Base-by-base conservation (phyloP, 1,140 invertebrate genomes). In the Brachionus asplanchnoidis region DNA sequence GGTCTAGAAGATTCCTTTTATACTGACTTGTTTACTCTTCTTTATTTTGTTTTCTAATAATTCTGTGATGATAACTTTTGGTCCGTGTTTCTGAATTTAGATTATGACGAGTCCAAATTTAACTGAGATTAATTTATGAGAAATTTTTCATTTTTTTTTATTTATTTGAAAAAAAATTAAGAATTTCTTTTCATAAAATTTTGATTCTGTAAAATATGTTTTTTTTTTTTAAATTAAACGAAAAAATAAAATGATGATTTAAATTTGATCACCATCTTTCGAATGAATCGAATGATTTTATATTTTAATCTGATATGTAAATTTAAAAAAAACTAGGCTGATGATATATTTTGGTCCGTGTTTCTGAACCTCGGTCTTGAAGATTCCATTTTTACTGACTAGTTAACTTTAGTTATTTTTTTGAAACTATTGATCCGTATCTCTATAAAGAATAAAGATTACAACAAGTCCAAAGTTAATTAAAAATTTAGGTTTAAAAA, bases 191-290 rank as follows among this genome's bases (percentile, higher is more conserved):
- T 20, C 5, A 32, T 3, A 32, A 32, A 32, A 32, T 32, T 32
- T 32, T 32, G 28, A 3, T 32, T 32, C 5, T 5, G 28, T 1
- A 32, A 28, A n/a, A n/a, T n/a, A n/a, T n/a, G n/a, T n/a, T n/a
- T n/a, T n/a, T n/a, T n/a, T n/a, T n/a, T n/a, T n/a, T n/a, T n/a
- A n/a, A n/a, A n/a, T n/a, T n/a, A n/a, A n/a, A n/a, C n/a, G n/a
- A n/a, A n/a, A n/a, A n/a, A n/a, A n/a, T n/a, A n/a, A n/a, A 20
- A 40, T 82, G 79, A 82, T 82, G 79, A 82, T 46, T 82, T 32
- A 65, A 82, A 65, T 66, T 65, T 28, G 28, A 65, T 68, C 73
- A 77, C 73, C 73, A 77, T 77, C 73, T 77, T 77, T 77, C 73
- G 73, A 77, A 68, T 82, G 65, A 60, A 82, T 65, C 53, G 20